Conservation (phyloP, 2,113 vertebrate genomes). For the Aphelocoma coerulescens region DNA sequence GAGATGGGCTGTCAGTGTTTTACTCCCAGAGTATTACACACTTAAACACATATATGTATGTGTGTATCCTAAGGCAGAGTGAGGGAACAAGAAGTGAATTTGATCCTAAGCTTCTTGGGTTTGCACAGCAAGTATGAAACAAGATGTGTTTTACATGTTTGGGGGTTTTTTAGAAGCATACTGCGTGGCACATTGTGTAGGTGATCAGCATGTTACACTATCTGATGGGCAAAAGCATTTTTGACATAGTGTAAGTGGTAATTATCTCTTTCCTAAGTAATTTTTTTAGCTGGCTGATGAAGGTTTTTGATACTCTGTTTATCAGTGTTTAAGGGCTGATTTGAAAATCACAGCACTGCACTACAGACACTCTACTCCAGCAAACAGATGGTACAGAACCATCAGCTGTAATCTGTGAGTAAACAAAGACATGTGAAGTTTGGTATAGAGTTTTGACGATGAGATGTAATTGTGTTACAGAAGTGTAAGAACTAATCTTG, state of each 20-base stretch:
- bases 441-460: neutral
- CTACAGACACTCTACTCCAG: neutral
- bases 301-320: neutral
- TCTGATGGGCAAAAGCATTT: neutral
- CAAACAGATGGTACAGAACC: neutral
- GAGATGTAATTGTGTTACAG: neutral
- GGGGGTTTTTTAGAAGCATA: rapidly evolving
- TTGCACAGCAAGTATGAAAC: neutral
- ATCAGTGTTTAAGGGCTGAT: neutral
- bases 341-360: neutral
- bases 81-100: neutral
- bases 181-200: neutral
- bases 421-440: conserved; percentile 2
- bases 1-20: neutral
- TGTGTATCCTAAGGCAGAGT: neutral
- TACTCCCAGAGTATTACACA: neutral
- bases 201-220: neutral
- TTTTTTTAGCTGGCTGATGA: neutral
- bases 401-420: neutral
- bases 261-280: neutral
- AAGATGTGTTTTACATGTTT: neutral
- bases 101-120: neutral
- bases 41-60: rapidly evolving
- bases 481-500: neutral
- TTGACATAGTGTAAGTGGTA: neutral